phyloP scores from a whole-genome alignment of 2,113 vertebrate genomes.

The Peromyscus maniculatus region DNA sequence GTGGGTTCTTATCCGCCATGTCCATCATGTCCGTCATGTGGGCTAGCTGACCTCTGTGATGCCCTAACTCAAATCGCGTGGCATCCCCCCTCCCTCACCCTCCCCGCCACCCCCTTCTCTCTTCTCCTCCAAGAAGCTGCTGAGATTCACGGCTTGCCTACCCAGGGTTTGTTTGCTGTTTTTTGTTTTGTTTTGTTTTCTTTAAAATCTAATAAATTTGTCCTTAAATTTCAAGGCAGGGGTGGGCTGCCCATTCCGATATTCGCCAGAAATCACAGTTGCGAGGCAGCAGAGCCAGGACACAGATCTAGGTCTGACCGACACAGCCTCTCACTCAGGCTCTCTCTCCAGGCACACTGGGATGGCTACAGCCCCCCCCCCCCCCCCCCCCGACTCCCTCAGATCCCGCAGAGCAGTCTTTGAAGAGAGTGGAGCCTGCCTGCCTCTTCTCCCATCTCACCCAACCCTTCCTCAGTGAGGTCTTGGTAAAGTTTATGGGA shows the following conservation, averaged over 20 bases:
- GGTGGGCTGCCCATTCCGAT: no score
- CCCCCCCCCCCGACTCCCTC: background rate
- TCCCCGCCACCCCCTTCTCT: background rate
- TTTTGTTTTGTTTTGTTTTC: background rate
- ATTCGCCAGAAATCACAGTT: slow-evolving; percentile 30
- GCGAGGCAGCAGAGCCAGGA: background rate
- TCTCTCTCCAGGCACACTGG: no score
- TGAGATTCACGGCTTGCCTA: background rate
- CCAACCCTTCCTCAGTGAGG: background rate
- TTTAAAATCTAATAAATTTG: background rate
- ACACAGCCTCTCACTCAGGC: background rate
- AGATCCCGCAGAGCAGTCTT: background rate
- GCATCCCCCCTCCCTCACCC: background rate
- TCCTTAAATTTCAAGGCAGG: background rate
- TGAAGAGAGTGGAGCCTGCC: background rate
- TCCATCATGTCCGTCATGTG: no score
- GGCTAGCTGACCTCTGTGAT: background rate
- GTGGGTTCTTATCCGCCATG: background rate
- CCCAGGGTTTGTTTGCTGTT: background rate
- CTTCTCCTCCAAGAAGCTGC: background rate
- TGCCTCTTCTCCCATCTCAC: background rate
- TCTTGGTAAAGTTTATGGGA: background rate
- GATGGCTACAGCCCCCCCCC: background rate
- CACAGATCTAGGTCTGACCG: background rate
- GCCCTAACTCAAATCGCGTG: background rate